Evolutionary conservation across 2,113 vertebrate species (phyloP).

Genomic region (Cyprinodon brontotheroides): DNA sequence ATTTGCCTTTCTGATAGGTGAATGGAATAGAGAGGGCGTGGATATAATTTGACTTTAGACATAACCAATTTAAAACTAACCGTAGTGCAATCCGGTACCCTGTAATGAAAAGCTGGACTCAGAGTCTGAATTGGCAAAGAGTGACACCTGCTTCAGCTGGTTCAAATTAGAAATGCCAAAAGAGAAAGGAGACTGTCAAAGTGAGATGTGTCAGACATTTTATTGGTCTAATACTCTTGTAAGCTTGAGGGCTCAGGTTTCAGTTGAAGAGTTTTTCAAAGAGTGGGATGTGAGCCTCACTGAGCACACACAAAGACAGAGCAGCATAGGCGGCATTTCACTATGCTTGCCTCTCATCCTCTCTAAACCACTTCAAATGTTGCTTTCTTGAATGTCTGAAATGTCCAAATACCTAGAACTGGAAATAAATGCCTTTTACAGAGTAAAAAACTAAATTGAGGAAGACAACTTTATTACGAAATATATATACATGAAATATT

Average conservation of each 20-base stretch:
- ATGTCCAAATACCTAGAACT: not conserved
- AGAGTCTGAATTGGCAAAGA: conserved; percentile 70
- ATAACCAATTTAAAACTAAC: conserved; percentile 78
- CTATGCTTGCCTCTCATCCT: conserved; percentile 7
- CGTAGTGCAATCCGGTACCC: conserved; percentile 54
- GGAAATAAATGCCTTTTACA: not conserved
- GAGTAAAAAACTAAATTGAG: not conserved
- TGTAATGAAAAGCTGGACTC: conserved; percentile 72
- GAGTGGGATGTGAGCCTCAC: conserved; percentile 25
- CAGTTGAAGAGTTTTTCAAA: conserved; percentile 55
- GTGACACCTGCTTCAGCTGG: conserved; percentile 78
- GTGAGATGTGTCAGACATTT: conserved; percentile 65
- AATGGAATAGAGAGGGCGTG: conserved; percentile 73
- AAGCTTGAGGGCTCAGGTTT: conserved; percentile 56
- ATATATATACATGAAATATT: not conserved
- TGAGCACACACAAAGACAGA: conserved; percentile 16
- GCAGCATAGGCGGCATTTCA: conserved; percentile 14
- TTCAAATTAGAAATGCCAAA: conserved; percentile 83
- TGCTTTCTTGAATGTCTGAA: conserved; percentile 2
- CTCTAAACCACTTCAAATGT: conserved; percentile 4
- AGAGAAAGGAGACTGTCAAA: conserved; percentile 73
- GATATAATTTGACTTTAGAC: conserved; percentile 81
- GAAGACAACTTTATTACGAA: not conserved
- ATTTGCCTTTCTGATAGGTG: conserved; percentile 56
- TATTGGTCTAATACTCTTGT: conserved; percentile 66